Conservation (phyloP, 2,888 invertebrate genomes). For the Cynaeus angustus region DNA sequence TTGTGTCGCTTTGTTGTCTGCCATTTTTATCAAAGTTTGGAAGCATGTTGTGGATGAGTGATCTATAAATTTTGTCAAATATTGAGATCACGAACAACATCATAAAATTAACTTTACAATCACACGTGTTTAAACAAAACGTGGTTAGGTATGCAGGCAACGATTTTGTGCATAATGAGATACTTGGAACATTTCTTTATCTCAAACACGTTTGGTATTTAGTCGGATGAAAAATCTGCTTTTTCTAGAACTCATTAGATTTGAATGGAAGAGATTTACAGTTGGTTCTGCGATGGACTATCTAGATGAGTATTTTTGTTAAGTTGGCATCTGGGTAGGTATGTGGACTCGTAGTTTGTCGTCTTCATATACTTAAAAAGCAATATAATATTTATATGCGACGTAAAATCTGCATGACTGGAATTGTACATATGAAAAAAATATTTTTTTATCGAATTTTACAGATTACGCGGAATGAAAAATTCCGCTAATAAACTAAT, state of each 20-base stretch:
- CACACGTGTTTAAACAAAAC: slow-evolving; percentile 33
- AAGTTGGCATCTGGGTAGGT: background rate
- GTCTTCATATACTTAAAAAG: no score
- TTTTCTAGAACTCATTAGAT: slow-evolving; percentile 1
- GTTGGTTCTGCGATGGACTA: background rate
- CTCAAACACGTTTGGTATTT: background rate
- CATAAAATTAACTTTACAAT: slow-evolving; percentile 15
- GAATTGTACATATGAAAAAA: no score
- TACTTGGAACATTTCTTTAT: background rate
- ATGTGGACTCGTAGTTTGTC: no score
- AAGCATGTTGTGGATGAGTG: slow-evolving; percentile 27
- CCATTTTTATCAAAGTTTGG: slow-evolving; percentile 17
- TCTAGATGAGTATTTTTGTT: background rate
- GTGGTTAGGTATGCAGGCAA: slow-evolving; percentile 8
- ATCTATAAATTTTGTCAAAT: slow-evolving; percentile 28
- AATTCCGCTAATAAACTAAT: no score
- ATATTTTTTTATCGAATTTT: no score
- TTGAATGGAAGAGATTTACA: slow-evolving; percentile 2
- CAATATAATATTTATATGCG: no score
- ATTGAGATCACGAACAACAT: slow-evolving; percentile 14
- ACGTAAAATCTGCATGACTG: no score
- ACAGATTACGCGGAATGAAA: no score
- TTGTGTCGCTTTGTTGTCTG: slow-evolving; percentile 13
- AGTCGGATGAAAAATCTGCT: background rate
- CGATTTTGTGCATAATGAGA: background rate